Evolutionary conservation across 2,888 invertebrate species (phyloP).

Genomic region (Galerucella nymphaeae): DNA sequence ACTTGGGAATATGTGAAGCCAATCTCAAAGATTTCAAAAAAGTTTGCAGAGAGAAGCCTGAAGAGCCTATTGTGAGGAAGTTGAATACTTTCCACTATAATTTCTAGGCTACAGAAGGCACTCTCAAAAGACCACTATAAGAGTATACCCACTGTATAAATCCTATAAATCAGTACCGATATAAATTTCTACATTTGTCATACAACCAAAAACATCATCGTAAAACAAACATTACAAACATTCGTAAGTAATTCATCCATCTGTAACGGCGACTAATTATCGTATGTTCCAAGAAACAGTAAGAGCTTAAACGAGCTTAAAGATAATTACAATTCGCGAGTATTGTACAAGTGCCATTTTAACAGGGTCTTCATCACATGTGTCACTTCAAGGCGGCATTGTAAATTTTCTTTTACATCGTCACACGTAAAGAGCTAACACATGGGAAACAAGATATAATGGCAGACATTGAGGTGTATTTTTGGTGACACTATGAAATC

Average conservation of each 20-base stretch:
- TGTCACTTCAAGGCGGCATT: constrained; percentile 54
- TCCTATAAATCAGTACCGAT: background rate
- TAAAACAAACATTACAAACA: constrained; percentile 38
- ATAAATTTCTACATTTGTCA: constrained; percentile 39
- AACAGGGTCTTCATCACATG: constrained; percentile 42
- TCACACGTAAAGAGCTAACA: constrained; percentile 51
- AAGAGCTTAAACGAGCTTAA: constrained; percentile 4
- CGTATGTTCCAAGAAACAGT: constrained; percentile 26
- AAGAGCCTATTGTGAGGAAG: no score
- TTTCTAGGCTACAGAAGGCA: no score
- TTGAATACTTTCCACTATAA: no score
- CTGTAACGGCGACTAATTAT: constrained; percentile 43
- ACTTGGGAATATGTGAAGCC: no score
- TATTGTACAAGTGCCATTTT: constrained; percentile 10
- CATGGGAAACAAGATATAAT: constrained; percentile 51
- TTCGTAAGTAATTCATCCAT: constrained; percentile 40
- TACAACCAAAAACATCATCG: constrained; percentile 34
- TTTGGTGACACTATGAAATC: constrained; percentile 42
- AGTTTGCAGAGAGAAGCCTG: no score
- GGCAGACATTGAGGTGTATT: constrained; percentile 54
- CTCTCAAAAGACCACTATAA: no score
- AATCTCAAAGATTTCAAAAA: no score
- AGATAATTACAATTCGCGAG: constrained; percentile 24
- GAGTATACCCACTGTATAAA: no score
- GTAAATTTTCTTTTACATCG: constrained; percentile 51